Conservation (phyloP, 1,140 invertebrate genomes). For the Magallana ariakensis region DNA sequence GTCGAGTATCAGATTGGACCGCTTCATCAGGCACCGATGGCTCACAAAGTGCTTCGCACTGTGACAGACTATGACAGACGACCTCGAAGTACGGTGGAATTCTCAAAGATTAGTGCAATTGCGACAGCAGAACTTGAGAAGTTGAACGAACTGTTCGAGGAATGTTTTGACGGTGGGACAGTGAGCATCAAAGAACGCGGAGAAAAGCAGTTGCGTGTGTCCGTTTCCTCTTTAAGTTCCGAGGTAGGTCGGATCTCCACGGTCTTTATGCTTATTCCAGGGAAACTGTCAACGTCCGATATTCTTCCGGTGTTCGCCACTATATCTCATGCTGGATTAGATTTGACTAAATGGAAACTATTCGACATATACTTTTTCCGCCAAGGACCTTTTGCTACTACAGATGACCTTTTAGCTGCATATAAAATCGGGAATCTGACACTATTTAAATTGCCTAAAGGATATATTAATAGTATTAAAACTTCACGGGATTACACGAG, state of each 20-base stretch:
- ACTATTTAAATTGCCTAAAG: slow-evolving; percentile 38
- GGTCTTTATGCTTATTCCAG: not conserved
- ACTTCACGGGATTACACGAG: slow-evolving; percentile 35
- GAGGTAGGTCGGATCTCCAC: not conserved
- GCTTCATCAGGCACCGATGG: slow-evolving; percentile 40
- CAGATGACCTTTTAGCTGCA: slow-evolving; percentile 2
- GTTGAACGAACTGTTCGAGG: slow-evolving; percentile 1
- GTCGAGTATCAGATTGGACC: slow-evolving; percentile 69
- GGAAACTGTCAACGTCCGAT: slow-evolving; percentile 4
- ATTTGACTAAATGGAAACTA: slow-evolving; percentile 33
- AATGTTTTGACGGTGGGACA: slow-evolving; percentile 21
- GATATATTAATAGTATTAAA: slow-evolving; percentile 34
- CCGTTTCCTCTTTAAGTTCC: not conserved
- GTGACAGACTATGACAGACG: not conserved
- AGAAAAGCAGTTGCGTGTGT: not conserved
- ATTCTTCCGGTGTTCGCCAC: slow-evolving; percentile 27
- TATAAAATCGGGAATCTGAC: slow-evolving; percentile 31
- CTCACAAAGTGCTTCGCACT: not conserved
- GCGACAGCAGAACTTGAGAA: not conserved
- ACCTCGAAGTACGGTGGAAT: slow-evolving; percentile 1
- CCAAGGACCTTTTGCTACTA: slow-evolving; percentile 45
- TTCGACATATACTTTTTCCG: slow-evolving; percentile 41
- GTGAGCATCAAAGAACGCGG: not conserved
- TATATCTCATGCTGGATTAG: not conserved
- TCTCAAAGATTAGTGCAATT: not conserved